Base-by-base conservation (phyloP, 2,113 vertebrate species). In the Anoura caudifer region DNA sequence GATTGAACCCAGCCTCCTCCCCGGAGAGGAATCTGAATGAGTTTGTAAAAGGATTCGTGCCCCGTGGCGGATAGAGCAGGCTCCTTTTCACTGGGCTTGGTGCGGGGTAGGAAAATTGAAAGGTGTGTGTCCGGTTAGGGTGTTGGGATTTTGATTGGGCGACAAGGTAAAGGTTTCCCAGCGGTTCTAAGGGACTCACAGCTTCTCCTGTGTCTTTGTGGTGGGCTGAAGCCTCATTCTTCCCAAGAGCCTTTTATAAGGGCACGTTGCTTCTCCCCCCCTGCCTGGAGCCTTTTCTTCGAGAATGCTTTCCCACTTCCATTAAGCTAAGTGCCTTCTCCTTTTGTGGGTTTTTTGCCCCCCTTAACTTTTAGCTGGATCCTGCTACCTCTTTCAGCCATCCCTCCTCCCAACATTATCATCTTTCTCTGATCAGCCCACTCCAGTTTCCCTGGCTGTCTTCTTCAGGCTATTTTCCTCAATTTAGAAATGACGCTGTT, bases 281-380 rank as follows among this genome's bases (percentile, higher is more conserved):
- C 75, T n/a, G 69, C 90, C 76, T 81, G 69, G 63, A 97, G 82
- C 96, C 33, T 83, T 91, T 95, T 95, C 91, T 83, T 76, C 16
- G 28, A 86, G 54, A 67, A 72, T 24, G 96, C 86, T 86, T 95
- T 94, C 84, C 95, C 95, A 83, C 90, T 94, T 96, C 92, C 97
- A 95, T 96, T 97, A 95, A 94, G 92, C 97, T 96, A 97, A 96
- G 97, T 97, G 97, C 95, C 26, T 84, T 92, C 80, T 95, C 79
- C 73, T 91, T 94, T 72, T 84, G 92, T 90, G 96, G 19, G 33
- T 81, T 50, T 59, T 84, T 50, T 20, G 33, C 41, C n/a, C n/a
- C n/a, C n/a, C n/a, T n/a, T n/a, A n/a, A n/a, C 83, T 96, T 96
- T 93, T 70, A 76, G 84, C 87, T 92, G 36, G 65, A 47, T 96